Evolutionary conservation across 1,140 invertebrate genomes (phyloP), one percentile per base, ranked within the genome.

Genomic region (Scaptomyza graminum): DNA sequence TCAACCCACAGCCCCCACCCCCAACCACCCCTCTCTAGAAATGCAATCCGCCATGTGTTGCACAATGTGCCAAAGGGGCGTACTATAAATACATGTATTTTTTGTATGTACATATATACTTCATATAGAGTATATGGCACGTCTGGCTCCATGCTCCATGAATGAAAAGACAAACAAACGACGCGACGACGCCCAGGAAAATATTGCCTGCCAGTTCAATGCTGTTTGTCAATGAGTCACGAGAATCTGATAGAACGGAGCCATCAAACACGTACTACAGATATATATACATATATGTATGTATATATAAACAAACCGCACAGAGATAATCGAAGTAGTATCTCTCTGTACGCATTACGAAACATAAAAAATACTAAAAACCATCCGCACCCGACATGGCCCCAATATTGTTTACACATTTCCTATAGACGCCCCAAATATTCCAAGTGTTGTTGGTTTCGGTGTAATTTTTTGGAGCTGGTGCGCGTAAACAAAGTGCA

Each of bases 151-250:
- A 13, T 46, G 44, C 55, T 59, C 55, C 63, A 67, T 72, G 69
- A 72, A 72, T 72, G 69, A 72, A 72, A 52, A 41, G 15, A 47
- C 52, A 57, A 18, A 31, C 22, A 16, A 44, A 25, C 25, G 7
- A 49, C 12, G 5, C 28, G 31, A 25, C 22, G 43, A 47, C 18
- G 66, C n/a, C n/a, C n/a, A 59, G 37, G 47, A 22, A 28, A 6
- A 64, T 41, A 71, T 61, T 43, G 73, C 61, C 61, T 70, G 79
- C 79, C 79, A 82, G 75, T 82, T 83, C 79, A 83, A 82, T 79
- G 79, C 75, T 82, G 71, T 83, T 82, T 82, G 79, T 82, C 79
- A 82, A 82, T 82, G 79, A 82, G 79, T 82, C 77, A 80, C 31
- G 8, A 34, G 76, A 50, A 12, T 56, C 52, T 16, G 54, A 41